phyloP scores from a whole-genome alignment of 2,888 invertebrate genomes.

The Hoplodrina ambigua region DNA sequence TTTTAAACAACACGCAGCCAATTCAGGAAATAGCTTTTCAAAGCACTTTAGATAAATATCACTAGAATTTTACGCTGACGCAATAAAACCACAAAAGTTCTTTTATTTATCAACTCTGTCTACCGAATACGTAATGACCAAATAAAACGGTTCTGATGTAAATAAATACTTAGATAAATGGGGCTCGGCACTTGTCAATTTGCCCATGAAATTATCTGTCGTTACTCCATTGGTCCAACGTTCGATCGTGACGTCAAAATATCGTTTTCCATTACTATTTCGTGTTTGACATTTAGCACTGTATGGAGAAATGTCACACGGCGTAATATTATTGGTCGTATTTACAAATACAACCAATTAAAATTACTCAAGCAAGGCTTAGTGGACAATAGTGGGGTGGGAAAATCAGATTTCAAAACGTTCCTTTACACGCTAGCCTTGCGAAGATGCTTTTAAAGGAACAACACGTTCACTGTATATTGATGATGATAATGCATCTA shows the following conservation, averaged over 20 bases:
- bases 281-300: not conserved
- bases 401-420: slow-evolving; percentile 3
- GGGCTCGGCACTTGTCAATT: slow-evolving; percentile 86
- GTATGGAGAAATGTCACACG: not conserved
- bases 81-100: slow-evolving; percentile 62
- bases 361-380: not conserved
- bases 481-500: too few relatives aligned
- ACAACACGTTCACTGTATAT: too few relatives aligned
- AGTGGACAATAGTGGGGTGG: not conserved
- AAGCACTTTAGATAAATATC: slow-evolving; percentile 26
- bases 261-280: slow-evolving; percentile 41
- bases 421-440: slow-evolving; percentile 16
- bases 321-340: slow-evolving; percentile 35
- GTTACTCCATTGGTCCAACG: slow-evolving; percentile 84
- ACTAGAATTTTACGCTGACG: slow-evolving; percentile 64
- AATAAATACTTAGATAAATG: slow-evolving; percentile 83
- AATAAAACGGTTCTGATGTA: slow-evolving; percentile 79
- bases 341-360: slow-evolving; percentile 5
- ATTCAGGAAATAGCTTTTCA: slow-evolving; percentile 44
- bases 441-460: not conserved
- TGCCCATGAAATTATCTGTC: slow-evolving; percentile 86
- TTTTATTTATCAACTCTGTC: slow-evolving; percentile 60
- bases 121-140: slow-evolving; percentile 66
- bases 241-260: slow-evolving; percentile 66
- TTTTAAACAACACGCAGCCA: slow-evolving; percentile 61